Percentiles rank a stretch among this genome's conserved stretches.
These are phyloP conservation scores for Marasmarcha lunaedactyla DNA, from an alignment of 2,888 invertebrate genomes.

Conservation along the genomic window DNA sequence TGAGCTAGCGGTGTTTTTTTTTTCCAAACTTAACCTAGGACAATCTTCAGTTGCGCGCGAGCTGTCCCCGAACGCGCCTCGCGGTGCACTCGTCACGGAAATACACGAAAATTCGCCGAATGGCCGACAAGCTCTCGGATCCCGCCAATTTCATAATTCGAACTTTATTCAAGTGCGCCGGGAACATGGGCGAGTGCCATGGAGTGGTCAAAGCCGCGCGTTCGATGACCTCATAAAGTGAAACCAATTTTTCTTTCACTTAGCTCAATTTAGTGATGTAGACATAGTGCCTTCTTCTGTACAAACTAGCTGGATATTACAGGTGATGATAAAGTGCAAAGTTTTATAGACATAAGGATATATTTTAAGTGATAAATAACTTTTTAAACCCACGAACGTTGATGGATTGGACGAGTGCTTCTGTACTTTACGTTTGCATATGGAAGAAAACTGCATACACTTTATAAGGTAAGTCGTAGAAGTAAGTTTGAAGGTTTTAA, in stretches of 20 bases:
- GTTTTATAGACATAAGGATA: conserved; percentile 38
- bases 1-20: conserved; percentile 54
- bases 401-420: conserved; percentile 11
- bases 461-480: conserved; percentile 38
- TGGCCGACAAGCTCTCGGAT: conserved; percentile 32
- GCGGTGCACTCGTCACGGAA: conserved; percentile 26
- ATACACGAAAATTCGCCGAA: conserved; percentile 43
- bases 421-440: conserved; percentile 27
- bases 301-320: conserved; percentile 43
- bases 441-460: conserved; percentile 42
- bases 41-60: conserved; percentile 67
- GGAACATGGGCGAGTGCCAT: conserved; percentile 7
- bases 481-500: background rate
- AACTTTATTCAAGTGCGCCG: conserved; percentile 20
- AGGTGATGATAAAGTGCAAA: conserved; percentile 63
- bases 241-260: conserved; percentile 43
- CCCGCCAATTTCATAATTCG: conserved; percentile 34
- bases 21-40: conserved; percentile 64
- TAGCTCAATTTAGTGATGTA: conserved; percentile 66
- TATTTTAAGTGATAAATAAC: conserved; percentile 37
- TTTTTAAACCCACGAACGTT: conserved; percentile 25
- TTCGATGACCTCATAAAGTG: conserved; percentile 49
- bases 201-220: conserved; percentile 21
- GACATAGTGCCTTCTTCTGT: conserved; percentile 55
- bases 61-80: conserved; percentile 50